Evolutionary conservation across 1,140 invertebrate genomes (phyloP).

Genomic region (Oedothorax gibbosus): DNA sequence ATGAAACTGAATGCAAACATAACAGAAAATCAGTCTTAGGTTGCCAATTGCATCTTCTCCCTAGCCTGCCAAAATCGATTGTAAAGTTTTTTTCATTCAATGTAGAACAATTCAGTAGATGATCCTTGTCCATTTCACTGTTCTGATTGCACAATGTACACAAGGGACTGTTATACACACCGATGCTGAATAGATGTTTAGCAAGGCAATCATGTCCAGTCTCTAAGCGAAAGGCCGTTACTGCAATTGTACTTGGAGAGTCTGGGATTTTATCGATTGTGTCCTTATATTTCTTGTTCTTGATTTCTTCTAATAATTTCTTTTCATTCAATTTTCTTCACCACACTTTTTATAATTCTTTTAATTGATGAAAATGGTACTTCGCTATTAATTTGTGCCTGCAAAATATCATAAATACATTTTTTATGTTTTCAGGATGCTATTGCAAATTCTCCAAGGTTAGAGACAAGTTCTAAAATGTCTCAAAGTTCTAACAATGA

Average conservation of each 20-base stretch:
- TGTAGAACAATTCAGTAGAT: no score
- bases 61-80: no score
- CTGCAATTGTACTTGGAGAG: background rate
- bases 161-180: no score
- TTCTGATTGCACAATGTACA: no score
- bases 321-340: background rate
- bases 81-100: no score
- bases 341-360: no score
- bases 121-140: no score
- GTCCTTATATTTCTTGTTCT: background rate
- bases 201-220: no score
- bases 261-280: background rate
- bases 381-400: background rate
- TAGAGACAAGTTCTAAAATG: background rate
- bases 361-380: background rate
- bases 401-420: background rate
- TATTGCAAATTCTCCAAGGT: background rate
- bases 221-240: background rate
- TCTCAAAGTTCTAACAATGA: background rate
- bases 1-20: no score
- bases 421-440: background rate
- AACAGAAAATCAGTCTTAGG: background rate
- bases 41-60: background rate
- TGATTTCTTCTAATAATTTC: background rate
- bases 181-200: no score